Evolutionary conservation across 1,140 invertebrate species (phyloP), one percentile per base, ranked within the genome.

Genomic region (Acyrthosiphon pisum): DNA sequence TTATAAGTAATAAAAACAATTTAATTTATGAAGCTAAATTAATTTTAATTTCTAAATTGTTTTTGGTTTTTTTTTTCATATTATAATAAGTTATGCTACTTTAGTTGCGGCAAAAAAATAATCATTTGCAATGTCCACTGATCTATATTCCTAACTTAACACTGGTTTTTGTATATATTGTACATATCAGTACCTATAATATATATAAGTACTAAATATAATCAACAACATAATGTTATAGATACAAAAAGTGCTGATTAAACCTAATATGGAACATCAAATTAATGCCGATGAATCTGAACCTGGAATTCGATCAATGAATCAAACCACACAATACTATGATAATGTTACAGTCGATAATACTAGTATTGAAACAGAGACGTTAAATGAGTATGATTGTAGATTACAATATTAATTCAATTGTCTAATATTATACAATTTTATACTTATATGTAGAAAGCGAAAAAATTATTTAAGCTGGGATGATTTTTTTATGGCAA

Each of bases 401-500:
- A 18, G 14, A 76, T 8, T 76, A 76, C 4, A 18, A n/a, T 18
- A 76, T 76, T n/a, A 76, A 76, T 76, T 76, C 14, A 76, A 76
- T n/a, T n/a, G 18, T 76, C 14, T 18, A 18, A 76, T 76, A n/a
- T 18, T n/a, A 11, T n/a, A 18, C 0, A n/a, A 22, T 23, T n/a
- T n/a, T 76, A n/a, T 76, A n/a, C 11, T 90, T 30, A 22, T 90
- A 1, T 50, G 87, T 90, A 90, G 48, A 37, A 94, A 93, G 60
- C 88, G 94, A 37, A 68, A 46, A 23, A 60, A 91, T 91, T 94
- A 91, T 68, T 94, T 98, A 48, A 95, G 95, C n/a, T 98, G 98
- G 98, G 95, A 97, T 93, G 99, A 99, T 94, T 99, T 99, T 95
- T 99, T 99, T 94, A 99, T 99, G 99, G 97, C 97, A 0, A 97